Evolutionary conservation across 2,888 invertebrate genomes (phyloP).

Genomic region (Ecdyonurus torrentis): DNA sequence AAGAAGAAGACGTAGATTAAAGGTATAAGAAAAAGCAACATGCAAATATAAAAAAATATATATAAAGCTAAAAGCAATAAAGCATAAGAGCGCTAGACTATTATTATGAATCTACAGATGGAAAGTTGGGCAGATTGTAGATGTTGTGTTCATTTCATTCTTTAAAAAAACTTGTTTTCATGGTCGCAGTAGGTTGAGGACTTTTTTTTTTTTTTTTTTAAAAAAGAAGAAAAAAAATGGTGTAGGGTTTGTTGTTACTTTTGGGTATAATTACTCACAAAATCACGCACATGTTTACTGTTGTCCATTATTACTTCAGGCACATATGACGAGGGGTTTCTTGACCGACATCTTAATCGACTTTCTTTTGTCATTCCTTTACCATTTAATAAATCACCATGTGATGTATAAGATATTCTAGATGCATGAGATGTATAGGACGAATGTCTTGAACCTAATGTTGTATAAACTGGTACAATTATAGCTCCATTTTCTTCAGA

Average conservation of each 20-base stretch:
- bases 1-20: neutral
- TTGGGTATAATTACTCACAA: slow-evolving; percentile 38
- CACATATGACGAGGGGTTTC: slow-evolving; percentile 31
- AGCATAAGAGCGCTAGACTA: neutral
- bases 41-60: too few species aligned
- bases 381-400: slow-evolving; percentile 74
- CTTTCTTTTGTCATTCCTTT: slow-evolving; percentile 71
- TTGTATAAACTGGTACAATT: slow-evolving; percentile 79
- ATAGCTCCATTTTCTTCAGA: slow-evolving; percentile 94
- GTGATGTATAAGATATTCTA: slow-evolving; percentile 83
- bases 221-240: neutral
- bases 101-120: neutral
- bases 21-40: neutral
- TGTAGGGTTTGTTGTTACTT: neutral
- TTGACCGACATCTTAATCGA: slow-evolving; percentile 55
- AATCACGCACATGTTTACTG: slow-evolving; percentile 37
- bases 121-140: too few species aligned
- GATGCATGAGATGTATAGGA: slow-evolving; percentile 93
- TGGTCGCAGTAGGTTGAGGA: too few species aligned
- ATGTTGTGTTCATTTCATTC: too few species aligned
- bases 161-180: too few species aligned
- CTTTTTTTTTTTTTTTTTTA: too few species aligned
- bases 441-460: slow-evolving; percentile 60
- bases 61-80: neutral
- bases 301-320: slow-evolving; percentile 28